Base-by-base conservation (phyloP, 2,888 invertebrate species). In the Leptopilina myrica region DNA sequence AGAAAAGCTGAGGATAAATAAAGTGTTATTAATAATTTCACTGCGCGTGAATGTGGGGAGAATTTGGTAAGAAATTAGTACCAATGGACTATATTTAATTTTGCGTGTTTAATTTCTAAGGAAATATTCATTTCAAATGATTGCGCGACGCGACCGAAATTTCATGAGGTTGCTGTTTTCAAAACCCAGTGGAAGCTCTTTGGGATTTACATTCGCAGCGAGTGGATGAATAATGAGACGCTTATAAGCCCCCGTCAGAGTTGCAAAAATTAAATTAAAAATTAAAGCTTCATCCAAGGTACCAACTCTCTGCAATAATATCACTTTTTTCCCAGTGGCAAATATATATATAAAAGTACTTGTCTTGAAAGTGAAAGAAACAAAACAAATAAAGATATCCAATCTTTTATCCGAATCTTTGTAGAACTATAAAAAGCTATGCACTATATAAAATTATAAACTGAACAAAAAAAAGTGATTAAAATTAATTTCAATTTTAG, bases 231-330 rank as follows among this genome's bases (percentile, higher is more conserved):
- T 56, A 33, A 53, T 73, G 69, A 56, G 67, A 49, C 26, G 8
- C 6, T 49, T 67, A 67, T 67, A 12, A 67, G 46, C 49, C 14
- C n/a, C 67, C 6, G 20, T 26, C 49, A 26, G 67, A 20, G 20
- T 49, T 26, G 26, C 12, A 69, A 69, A 69, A 69, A 69, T 69
- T 69, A 26, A 53, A 69, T 69, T 26, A n/a, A 66, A 40, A 15
- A 66, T 62, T 62, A 62, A 62, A 62, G 62, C 62, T 20, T 26
- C 62, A 62, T 62, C 62, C 62, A 62, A 62, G 62, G 59, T 15
- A n/a, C 59, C 33, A 65, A 26, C 5, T 40, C 65, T 49, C 20
- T 69, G 67, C 7, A 14, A 59, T 59, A 46, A 14, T 49, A 20
- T 12, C 11, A 46, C 6, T 20, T 15, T 20, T 49, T 67, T 67